Evolutionary conservation across 2,113 vertebrate genomes (phyloP).

Genomic region (Menidia beryllina): DNA sequence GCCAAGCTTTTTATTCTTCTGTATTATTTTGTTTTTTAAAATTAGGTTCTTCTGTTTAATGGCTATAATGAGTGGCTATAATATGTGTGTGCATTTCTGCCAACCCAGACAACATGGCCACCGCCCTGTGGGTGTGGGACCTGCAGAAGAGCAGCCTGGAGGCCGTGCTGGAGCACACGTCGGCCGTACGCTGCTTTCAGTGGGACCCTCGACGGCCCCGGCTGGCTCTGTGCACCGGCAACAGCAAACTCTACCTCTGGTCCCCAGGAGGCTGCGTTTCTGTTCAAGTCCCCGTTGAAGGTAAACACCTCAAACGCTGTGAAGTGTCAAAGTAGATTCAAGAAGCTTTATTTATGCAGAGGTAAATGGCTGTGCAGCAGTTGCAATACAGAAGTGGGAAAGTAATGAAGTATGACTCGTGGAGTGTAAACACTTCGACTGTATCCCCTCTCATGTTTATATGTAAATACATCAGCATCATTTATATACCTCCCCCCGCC

Average conservation of each 20-base stretch:
- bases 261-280: slow-evolving; percentile 88
- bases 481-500: neutral
- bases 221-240: slow-evolving; percentile 91
- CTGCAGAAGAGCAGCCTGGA: slow-evolving; percentile 86
- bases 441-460: no score
- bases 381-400: no score
- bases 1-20: neutral
- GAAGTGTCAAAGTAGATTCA: no score
- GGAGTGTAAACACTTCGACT: no score
- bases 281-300: slow-evolving; percentile 89
- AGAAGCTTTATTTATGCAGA: no score
- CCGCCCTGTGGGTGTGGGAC: slow-evolving; percentile 93
- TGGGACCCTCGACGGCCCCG: slow-evolving; percentile 90
- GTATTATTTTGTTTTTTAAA: neutral
- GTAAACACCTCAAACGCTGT: slow-evolving; percentile 68
- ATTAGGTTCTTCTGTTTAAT: neutral
- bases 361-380: no score
- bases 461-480: neutral
- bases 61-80: neutral
- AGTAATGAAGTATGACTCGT: no score
- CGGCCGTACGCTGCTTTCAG: slow-evolving; percentile 86
- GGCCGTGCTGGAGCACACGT: slow-evolving; percentile 89
- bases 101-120: slow-evolving; percentile 88
- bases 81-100: slow-evolving; percentile 12
- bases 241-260: slow-evolving; percentile 89